Conservation (phyloP, 2,888 invertebrate species). For the Campoplex capitator region DNA sequence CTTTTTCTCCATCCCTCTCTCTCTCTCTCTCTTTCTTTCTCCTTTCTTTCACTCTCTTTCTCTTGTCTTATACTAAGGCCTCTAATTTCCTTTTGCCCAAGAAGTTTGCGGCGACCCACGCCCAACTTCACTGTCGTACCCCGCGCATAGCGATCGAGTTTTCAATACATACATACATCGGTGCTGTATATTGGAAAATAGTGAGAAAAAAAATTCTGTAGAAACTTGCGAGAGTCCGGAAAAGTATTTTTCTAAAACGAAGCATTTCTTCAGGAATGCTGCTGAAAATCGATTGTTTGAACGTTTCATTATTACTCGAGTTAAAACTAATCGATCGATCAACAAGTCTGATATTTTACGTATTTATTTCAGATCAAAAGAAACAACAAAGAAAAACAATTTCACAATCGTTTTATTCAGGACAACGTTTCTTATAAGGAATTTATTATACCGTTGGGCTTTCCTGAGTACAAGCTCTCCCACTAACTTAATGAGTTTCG, state of each 20-base stretch:
- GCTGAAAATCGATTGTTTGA: background rate
- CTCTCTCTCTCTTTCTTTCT: constrained; percentile 17
- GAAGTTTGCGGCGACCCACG: constrained; percentile 57
- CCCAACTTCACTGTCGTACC: constrained; percentile 66
- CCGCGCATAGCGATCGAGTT: constrained; percentile 23
- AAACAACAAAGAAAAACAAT: background rate
- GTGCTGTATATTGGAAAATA: constrained; percentile 12
- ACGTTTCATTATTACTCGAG: background rate
- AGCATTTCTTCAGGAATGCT: background rate
- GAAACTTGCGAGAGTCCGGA: background rate
- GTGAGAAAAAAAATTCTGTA: background rate
- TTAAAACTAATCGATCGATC: background rate
- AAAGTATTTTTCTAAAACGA: background rate
- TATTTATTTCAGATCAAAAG: background rate
- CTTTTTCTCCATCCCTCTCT: constrained; percentile 9
- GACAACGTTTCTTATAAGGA: background rate
- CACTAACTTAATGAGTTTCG: too few relatives aligned
- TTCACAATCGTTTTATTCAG: background rate
- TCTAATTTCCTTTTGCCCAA: constrained; percentile 77
- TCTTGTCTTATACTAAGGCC: constrained; percentile 68
- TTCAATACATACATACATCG: constrained; percentile 10
- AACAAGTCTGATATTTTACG: background rate
- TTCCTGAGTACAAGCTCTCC: too few relatives aligned
- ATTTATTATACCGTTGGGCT: background rate
- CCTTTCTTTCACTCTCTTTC: constrained; percentile 30